These are phyloP conservation scores for Amphipoea lucens DNA, from an alignment of 2,888 invertebrate species.

Conservation along the genomic window DNA sequence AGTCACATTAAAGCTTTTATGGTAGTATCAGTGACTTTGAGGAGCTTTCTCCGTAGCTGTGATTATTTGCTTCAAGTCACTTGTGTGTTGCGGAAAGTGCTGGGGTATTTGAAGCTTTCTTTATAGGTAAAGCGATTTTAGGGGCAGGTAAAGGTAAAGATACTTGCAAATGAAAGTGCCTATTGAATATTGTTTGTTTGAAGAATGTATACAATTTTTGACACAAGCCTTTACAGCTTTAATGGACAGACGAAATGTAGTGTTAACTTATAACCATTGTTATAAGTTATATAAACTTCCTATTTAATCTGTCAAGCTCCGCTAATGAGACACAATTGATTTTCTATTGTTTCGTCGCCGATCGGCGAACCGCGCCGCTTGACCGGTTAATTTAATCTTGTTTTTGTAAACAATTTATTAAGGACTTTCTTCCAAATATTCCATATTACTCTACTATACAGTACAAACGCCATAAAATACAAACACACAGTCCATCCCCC, in stretches of 20 bases:
- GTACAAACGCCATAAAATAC: conserved; percentile 36
- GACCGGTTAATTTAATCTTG: too few relatives aligned
- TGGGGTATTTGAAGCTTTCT: conserved; percentile 6
- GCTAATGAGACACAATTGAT: too few relatives aligned
- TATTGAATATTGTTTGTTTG: not conserved
- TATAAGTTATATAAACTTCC: too few relatives aligned
- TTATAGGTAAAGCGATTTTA: not conserved
- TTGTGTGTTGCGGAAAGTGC: conserved; percentile 39
- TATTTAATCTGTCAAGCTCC: too few relatives aligned
- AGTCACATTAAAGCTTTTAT: conserved; percentile 64
- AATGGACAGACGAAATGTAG: not conserved
- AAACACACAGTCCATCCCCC: conserved; percentile 32
- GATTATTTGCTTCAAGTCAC: conserved; percentile 51
- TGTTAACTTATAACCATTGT: not conserved
- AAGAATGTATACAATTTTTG: not conserved
- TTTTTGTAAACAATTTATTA: too few relatives aligned
- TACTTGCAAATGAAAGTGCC: conserved; percentile 5
- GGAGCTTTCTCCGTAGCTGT: conserved; percentile 57
- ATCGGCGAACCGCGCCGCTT: too few relatives aligned
- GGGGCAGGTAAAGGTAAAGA: conserved; percentile 3
- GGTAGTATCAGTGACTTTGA: conserved; percentile 63
- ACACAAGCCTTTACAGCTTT: not conserved
- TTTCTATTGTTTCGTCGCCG: too few relatives aligned
- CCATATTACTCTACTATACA: not conserved
- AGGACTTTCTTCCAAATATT: not conserved